Conservation (phyloP, 1,140 invertebrate genomes). For the Orussus abietinus region DNA sequence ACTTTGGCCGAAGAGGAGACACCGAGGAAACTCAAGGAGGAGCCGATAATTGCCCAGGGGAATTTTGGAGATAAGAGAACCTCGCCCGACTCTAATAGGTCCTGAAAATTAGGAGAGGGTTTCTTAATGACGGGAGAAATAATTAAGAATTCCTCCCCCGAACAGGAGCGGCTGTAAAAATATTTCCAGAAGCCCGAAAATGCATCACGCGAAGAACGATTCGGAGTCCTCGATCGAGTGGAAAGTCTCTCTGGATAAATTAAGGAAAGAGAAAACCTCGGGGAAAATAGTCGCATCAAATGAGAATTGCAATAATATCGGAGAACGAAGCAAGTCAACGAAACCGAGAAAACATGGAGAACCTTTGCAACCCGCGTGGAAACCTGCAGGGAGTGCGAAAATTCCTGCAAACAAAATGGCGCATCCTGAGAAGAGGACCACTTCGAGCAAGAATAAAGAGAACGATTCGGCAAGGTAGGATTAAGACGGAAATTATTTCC, state of each 20-base stretch:
- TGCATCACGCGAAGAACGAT: too few relatives aligned
- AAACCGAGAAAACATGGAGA: neutral
- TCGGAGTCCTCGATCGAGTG: neutral
- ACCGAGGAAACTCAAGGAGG: too few relatives aligned
- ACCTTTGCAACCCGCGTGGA: slow-evolving; percentile 18
- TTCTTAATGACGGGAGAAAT: neutral
- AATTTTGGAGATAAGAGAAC: too few relatives aligned
- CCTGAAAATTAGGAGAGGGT: neutral
- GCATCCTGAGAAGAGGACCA: slow-evolving; percentile 4
- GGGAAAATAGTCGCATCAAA: neutral
- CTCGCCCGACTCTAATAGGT: too few relatives aligned
- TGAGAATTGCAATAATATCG: slow-evolving; percentile 26
- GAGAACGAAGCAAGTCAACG: slow-evolving; percentile 5
- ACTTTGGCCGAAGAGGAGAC: too few relatives aligned
- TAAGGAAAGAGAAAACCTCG: neutral
- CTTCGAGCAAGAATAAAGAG: slow-evolving; percentile 8
- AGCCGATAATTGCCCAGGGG: too few relatives aligned
- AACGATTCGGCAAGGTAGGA: neutral
- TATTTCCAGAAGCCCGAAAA: too few relatives aligned
- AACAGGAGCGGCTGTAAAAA: neutral
- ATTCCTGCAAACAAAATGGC: too few relatives aligned
- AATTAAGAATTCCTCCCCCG: neutral
- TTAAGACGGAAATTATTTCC: slow-evolving; percentile 6
- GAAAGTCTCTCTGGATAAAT: neutral
- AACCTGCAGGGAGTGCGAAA: slow-evolving; percentile 17